These are phyloP conservation scores for Glaucidium brasilianum DNA, from an alignment of 2,113 vertebrate genomes.

Conservation along the genomic window DNA sequence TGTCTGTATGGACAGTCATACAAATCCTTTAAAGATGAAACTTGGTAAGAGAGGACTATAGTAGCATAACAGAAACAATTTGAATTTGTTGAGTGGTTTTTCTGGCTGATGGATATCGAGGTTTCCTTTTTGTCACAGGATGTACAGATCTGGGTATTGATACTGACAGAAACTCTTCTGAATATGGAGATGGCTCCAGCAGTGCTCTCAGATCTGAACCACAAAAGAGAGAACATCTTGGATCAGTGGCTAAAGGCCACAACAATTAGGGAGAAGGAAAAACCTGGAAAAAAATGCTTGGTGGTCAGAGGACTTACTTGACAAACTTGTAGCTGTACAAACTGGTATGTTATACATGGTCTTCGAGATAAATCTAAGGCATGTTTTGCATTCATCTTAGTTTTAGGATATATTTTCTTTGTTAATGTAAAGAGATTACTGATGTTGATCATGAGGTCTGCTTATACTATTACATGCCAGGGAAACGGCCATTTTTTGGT, in stretches of 20 bases:
- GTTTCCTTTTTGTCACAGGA: not conserved
- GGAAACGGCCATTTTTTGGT: not conserved
- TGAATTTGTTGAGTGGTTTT: not conserved
- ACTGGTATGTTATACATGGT: not conserved
- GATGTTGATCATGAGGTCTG: not conserved
- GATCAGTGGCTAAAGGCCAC: not conserved
- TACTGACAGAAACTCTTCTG: not conserved
- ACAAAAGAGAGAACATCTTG: not conserved
- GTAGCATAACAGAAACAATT: not conserved
- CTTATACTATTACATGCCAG: rapidly evolving
- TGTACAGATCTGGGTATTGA: not conserved
- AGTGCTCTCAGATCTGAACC: not conserved
- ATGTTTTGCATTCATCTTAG: not conserved
- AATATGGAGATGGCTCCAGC: not conserved
- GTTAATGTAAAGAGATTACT: not conserved
- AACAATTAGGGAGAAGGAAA: not conserved
- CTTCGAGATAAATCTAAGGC: not conserved
- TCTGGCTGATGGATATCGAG: not conserved
- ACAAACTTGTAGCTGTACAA: not conserved
- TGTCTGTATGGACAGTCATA: not conserved
- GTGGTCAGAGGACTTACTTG: not conserved
- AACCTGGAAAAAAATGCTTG: not conserved
- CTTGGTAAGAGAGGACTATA: not conserved
- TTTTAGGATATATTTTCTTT: not conserved
- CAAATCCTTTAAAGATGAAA: not conserved